Base-by-base conservation (phyloP, 2,888 invertebrate genomes). In the Tetragnatha montana region DNA sequence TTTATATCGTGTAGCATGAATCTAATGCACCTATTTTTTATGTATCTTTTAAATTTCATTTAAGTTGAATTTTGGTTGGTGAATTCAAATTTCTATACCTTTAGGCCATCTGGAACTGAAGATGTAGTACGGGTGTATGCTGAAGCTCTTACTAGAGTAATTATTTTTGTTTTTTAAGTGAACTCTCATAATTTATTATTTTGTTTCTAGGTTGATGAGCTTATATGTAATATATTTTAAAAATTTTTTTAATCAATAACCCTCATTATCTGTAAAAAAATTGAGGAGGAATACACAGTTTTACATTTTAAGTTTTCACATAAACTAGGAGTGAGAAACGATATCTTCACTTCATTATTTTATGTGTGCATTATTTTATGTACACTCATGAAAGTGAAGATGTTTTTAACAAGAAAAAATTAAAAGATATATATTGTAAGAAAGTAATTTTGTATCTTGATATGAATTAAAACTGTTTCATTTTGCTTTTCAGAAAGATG, bases 101-200 rank as follows among this genome's bases (percentile, higher is more conserved):
- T 69, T 91, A 95, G 99, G 78, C 96, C 99, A 0, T 99, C 99
- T 0, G 99, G 99, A 10, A 99, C 99, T 0, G 99, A 99, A 94
- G 98, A 99, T 93, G 95, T 99, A 14, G 97, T 99, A 1, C 95
- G 99, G 91, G 96, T 99, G 0, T 99, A 99, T 94, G 98, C 98
- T 0, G 99, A 99, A 94, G 98, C 98, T 2, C 95, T 96, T 47
- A 96, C 96, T 6, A 95, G 95, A 92, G 92, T 92, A 83, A 91
- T 75, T 21, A 47, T 14, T 14, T 8, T 35, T 21, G 21, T 51
- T 22, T 80, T 49, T 10, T 10, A 17, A 35, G 17, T 21, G 19
- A 60, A n/a, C 6, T 14, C 51, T 71, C 71, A 6, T n/a, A 17
- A 19, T 47, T 4, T 73, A 8, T 22, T 47, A 68, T 8, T 6